Evolutionary conservation across 2,888 invertebrate genomes (phyloP).

Genomic region (Pycnomerus fuliginosus): DNA sequence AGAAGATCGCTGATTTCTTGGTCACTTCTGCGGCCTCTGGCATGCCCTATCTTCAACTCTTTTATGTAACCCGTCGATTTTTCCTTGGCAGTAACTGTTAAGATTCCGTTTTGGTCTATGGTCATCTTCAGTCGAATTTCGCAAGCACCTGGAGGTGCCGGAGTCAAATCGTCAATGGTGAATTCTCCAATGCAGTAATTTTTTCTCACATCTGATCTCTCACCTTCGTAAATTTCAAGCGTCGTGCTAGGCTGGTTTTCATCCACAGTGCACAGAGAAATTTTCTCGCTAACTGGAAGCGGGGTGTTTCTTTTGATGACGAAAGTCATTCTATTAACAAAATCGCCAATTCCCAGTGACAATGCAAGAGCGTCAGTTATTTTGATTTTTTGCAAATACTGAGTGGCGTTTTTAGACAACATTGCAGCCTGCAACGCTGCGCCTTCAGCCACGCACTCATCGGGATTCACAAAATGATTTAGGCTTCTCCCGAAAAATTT

Average conservation of each 20-base stretch:
- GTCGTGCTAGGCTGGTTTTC: slow-evolving; percentile 25
- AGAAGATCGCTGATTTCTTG: slow-evolving; percentile 23
- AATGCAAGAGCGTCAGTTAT: slow-evolving; percentile 34
- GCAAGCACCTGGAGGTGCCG: slow-evolving; percentile 19
- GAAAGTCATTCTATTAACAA: slow-evolving; percentile 24
- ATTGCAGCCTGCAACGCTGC: slow-evolving; percentile 34
- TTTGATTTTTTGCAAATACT: slow-evolving; percentile 21
- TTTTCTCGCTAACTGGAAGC: slow-evolving; percentile 19
- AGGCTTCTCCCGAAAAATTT: slow-evolving; percentile 30
- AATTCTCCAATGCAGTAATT: slow-evolving; percentile 23
- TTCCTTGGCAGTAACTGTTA: slow-evolving; percentile 28
- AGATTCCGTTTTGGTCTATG: slow-evolving; percentile 29
- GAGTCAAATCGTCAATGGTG: slow-evolving; percentile 19
- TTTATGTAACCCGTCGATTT: slow-evolving; percentile 16
- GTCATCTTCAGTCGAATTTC: slow-evolving; percentile 10
- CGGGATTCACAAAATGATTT: slow-evolving; percentile 32
- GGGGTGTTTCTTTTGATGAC: slow-evolving; percentile 31
- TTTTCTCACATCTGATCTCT: slow-evolving; percentile 20
- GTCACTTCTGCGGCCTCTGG: slow-evolving; percentile 21
- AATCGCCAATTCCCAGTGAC: slow-evolving; percentile 30
- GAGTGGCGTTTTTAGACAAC: slow-evolving; percentile 18
- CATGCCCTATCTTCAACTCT: slow-evolving; percentile 24
- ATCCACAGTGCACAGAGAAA: slow-evolving; percentile 11
- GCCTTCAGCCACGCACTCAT: too few species aligned
- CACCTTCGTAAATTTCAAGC: slow-evolving; percentile 28